These are phyloP conservation scores for Xestia c-nigrum DNA, from an alignment of 2,888 invertebrate species.

Conservation along the genomic window DNA sequence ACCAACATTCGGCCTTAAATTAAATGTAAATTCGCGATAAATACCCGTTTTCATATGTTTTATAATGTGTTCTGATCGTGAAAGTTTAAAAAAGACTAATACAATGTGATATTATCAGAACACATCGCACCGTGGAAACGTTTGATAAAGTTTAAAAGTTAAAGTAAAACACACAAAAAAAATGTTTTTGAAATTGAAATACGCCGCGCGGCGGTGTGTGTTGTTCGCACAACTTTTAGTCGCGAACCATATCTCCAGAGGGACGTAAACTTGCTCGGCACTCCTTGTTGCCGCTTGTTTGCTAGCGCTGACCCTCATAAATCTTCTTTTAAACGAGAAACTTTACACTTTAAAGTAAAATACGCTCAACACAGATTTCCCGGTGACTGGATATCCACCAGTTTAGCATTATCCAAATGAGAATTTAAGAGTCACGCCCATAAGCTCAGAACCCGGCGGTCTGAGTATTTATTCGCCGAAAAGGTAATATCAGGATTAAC, in stretches of 20 bases:
- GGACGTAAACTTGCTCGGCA: constrained; percentile 5
- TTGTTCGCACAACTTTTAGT: constrained; percentile 14
- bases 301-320: constrained; percentile 21
- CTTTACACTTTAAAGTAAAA: constrained; percentile 29
- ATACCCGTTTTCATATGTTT: too few species aligned
- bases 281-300: not conserved
- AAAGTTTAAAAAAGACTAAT: too few species aligned
- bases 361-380: not conserved
- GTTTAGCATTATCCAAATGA: constrained; percentile 29
- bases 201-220: not conserved
- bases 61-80: too few species aligned
- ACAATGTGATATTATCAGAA: too few species aligned
- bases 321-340: constrained; percentile 18
- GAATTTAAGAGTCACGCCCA: constrained; percentile 24
- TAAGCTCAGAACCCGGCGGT: not conserved
- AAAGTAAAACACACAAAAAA: constrained; percentile 1
- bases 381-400: constrained; percentile 10
- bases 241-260: not conserved
- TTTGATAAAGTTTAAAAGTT: constrained; percentile 7
- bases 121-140: not conserved
- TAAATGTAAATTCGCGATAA: too few species aligned
- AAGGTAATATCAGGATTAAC: constrained; percentile 41
- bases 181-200: constrained; percentile 27
- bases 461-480: constrained; percentile 6
- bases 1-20: too few species aligned